These are phyloP conservation scores for Acipenser ruthenus DNA, from an alignment of 2,797 vertebrate genomes.

Conservation along the genomic window DNA sequence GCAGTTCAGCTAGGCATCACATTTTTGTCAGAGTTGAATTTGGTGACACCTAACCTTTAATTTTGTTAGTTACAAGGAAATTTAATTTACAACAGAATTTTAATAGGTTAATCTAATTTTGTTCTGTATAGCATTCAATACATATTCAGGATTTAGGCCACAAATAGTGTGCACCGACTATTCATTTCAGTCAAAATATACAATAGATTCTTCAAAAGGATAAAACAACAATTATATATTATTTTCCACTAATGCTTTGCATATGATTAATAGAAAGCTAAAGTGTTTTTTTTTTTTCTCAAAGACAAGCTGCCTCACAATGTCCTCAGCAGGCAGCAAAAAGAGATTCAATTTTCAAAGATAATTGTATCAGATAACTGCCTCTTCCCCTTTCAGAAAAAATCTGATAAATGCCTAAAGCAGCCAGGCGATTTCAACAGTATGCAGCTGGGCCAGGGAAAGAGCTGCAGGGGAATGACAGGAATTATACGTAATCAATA, in stretches of 20 bases:
- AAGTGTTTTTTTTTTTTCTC: conserved; percentile 24
- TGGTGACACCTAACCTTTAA: not conserved
- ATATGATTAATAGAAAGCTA: not conserved
- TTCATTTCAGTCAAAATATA: too few species aligned
- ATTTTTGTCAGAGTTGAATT: not conserved
- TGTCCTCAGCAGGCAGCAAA: conserved; percentile 53
- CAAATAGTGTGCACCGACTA: too few species aligned
- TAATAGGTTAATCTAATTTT: conserved; percentile 30
- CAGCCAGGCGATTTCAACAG: conserved; percentile 61
- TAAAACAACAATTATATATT: conserved; percentile 24
- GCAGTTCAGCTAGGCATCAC: not conserved
- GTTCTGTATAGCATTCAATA: conserved; percentile 33
- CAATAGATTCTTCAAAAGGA: not conserved
- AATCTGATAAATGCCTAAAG: conserved; percentile 96
- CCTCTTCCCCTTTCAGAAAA: conserved; percentile 59
- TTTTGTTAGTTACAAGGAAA: not conserved
- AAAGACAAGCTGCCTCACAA: conserved; percentile 52
- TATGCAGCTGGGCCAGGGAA: conserved; percentile 45
- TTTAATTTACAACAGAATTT: not conserved
- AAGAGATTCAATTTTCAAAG: conserved; percentile 68
- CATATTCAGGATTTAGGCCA: conserved; percentile 26
- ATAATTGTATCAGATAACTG: conserved; percentile 87
- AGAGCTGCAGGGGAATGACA: conserved; percentile 33
- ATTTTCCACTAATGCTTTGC: conserved; percentile 3
- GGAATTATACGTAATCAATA: too few species aligned